Percentiles rank a stretch among this genome's conserved stretches.
These are phyloP conservation scores for Pseudochirops cupreus DNA, from an alignment of 2,797 vertebrate species.

Conservation along the genomic window DNA sequence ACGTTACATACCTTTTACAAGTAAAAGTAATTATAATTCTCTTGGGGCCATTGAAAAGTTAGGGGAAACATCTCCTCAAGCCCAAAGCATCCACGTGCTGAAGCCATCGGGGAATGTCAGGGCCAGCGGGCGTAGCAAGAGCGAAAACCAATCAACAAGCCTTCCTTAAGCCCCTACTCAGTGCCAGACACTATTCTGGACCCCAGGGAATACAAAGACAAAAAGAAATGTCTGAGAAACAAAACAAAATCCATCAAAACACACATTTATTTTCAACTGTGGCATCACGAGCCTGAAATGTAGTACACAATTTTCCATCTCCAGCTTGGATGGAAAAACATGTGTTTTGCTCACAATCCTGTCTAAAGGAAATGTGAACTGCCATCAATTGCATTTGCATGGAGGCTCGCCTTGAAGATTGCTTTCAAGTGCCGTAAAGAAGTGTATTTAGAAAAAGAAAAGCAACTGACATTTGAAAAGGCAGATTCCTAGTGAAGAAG, in stretches of 20 bases:
- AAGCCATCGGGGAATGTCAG: slow-evolving; percentile 62
- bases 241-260: no score
- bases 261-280: slow-evolving; percentile 66
- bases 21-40: slow-evolving; percentile 69
- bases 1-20: slow-evolving; percentile 71
- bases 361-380: slow-evolving; percentile 73
- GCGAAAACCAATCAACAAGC: not conserved
- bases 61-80: slow-evolving; percentile 59
- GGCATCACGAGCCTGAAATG: slow-evolving; percentile 66
- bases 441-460: slow-evolving; percentile 53
- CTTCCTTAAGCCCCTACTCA: not conserved
- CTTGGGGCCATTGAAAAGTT: slow-evolving; percentile 65
- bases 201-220: not conserved
- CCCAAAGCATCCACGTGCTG: slow-evolving; percentile 68
- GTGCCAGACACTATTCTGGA: not conserved
- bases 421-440: slow-evolving; percentile 71
- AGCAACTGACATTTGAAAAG: slow-evolving; percentile 62
- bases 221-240: slow-evolving; percentile 53
- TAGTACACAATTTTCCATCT: slow-evolving; percentile 73
- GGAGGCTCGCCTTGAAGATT: slow-evolving; percentile 64
- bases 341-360: slow-evolving; percentile 74
- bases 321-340: slow-evolving; percentile 77
- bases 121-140: slow-evolving; percentile 51
- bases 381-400: slow-evolving; percentile 68
- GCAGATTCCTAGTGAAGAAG: slow-evolving; percentile 71